Base-by-base conservation (phyloP, 2,797 vertebrate genomes). In the Coregonus ussuriensis region DNA sequence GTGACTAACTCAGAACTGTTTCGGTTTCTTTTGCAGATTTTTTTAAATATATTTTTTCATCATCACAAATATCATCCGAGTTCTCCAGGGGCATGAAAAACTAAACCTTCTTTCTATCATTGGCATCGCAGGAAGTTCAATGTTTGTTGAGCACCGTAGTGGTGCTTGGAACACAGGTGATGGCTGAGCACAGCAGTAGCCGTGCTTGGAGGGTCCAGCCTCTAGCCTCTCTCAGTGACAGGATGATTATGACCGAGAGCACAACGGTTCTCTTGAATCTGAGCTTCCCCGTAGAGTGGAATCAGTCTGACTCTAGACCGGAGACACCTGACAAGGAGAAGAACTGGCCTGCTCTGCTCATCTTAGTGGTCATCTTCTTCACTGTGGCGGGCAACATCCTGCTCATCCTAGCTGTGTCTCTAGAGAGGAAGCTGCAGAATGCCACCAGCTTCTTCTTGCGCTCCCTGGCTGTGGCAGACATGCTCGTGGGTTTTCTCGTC, bases 391-490 rank as follows among this genome's bases (percentile, higher is more conserved):
- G 97, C 16, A 99, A 99, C 93, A 97, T 98, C 87, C 94, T 99
- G 82, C 97, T 99, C 87, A 99, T 99, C 88, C 93, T 99, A 95
- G 97, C 98, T 1, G 98, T 99, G 54, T 97, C 97, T 16, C 91
- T 98, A 90, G 98, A 99, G 94, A 99, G 96, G 89, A 99, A 98
- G 86, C 96, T 99, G 85, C 97, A 99, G 92, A 99, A 98, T 6
- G 98, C 98, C 86, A 99, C 97, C 37, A 99, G 99, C 93, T 99
- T 98, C 84, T 99, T 99, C 91, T 89, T 99, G 92, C 98, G 97
- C 96, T 99, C 98, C 11, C 95, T 99, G 86, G 98, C 98, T 6
- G 96, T 97, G 78, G 96, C 98, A 1, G 98, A 99, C 89, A 98
- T 99, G 96, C 96, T 99, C 78, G 93, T 99, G 74, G 98, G 97